Base-by-base conservation (phyloP, 2,113 vertebrate genomes). In the Saccopteryx bilineata region DNA sequence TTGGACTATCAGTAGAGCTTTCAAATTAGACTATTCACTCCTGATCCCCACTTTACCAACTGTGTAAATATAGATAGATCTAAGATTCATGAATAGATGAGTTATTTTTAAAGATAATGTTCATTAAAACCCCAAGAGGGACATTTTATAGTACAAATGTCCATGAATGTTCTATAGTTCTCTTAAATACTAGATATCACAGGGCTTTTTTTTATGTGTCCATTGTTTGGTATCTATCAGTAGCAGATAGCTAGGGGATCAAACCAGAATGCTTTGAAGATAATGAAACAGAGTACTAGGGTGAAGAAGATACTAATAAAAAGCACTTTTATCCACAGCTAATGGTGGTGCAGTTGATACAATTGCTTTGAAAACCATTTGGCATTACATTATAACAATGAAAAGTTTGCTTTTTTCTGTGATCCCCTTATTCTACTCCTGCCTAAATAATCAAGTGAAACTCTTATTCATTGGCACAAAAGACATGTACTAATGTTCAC, bases 111-210 rank as follows among this genome's bases (percentile, higher is more conserved):
- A 18, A 58, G 15, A 17, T 58, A 58, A 91, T 72, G 4, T 33
- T 74, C 28, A 79, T 80, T 95, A 33, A 84, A 85, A 85, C 58
- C 7, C 23, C 23, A 17, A 33, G 84, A 75, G 14, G 8, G 2
- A 39, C 74, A 88, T 87, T 72, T 86, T 78, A n/a, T 65, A 63
- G 33, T 83, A 65, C 4, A 87, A 71, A 87, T 39, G 87, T 50
- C 48, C 21, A 50, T 21, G 31, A 26, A 24, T 12, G 46, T 63
- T 66, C 28, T 74, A 78, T 71, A 72, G 4, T 76, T 66, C 12
- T 75, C 28, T 90, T 92, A 87, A 80, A 54, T 66, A 26, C 50
- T 91, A 2, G 33, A 39, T 31, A 33, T 61, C 68, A 7, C 9
- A 72, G 5, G 58, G 5, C 9, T 50, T 58, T 79, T 80, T 76